These are phyloP conservation scores for Zophobas morio DNA, from an alignment of 1,140 invertebrate genomes.

Conservation along the genomic window DNA sequence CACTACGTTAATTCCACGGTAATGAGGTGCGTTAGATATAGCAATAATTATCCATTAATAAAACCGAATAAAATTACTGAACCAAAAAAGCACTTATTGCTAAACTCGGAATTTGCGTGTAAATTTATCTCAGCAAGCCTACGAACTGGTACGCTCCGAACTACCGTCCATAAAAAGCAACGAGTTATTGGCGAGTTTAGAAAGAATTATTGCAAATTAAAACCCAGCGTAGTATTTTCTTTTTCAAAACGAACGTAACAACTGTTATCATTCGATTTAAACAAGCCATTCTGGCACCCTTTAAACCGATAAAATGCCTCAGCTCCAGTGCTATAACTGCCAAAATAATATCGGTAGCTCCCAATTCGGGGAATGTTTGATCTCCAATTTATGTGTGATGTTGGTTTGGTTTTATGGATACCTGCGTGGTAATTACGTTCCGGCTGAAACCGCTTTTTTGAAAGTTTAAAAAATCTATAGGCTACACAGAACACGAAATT, in stretches of 20 bases:
- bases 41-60: no score
- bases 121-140: conserved; percentile 9
- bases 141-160: conserved; percentile 15
- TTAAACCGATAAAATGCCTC: conserved; percentile 25
- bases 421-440: neutral
- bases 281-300: conserved; percentile 31
- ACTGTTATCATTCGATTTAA: conserved; percentile 31
- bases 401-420: conserved; percentile 9
- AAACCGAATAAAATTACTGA: neutral
- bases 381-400: conserved; percentile 5
- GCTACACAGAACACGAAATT: no score
- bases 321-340: conserved; percentile 20
- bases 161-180: conserved; percentile 3
- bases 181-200: conserved; percentile 27
- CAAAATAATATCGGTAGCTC: conserved; percentile 13
- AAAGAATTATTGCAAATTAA: conserved; percentile 28
- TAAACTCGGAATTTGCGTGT: neutral
- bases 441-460: neutral
- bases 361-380: conserved; percentile 14
- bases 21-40: no score
- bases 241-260: conserved; percentile 28
- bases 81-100: neutral
- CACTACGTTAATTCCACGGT: no score
- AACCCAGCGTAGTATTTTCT: conserved; percentile 18
- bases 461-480: no score